phyloP scores from a whole-genome alignment of 1,140 invertebrate species.

The Lamellibrachia luymesi region DNA sequence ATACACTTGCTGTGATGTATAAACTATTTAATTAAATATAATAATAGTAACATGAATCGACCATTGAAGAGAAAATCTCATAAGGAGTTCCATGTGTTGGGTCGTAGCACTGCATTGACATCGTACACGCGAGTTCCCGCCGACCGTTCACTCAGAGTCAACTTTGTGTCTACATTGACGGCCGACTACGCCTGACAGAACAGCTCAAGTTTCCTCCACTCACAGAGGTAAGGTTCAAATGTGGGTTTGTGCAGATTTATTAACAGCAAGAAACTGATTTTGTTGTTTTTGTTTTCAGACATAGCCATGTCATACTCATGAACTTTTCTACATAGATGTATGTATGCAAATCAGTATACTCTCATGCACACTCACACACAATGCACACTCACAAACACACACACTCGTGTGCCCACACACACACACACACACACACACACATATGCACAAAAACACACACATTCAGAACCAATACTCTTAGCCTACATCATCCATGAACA shows the following conservation, averaged over 20 bases:
- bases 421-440: background rate
- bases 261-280: background rate
- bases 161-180: conserved; percentile 66
- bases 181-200: conserved; percentile 60
- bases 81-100: conserved; percentile 6
- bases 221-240: conserved; percentile 58
- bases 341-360: background rate
- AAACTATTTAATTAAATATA: background rate
- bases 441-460: background rate
- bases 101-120: conserved; percentile 62
- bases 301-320: background rate
- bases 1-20: background rate
- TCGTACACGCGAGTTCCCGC: conserved; percentile 63
- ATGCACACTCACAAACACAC: background rate
- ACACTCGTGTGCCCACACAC: background rate
- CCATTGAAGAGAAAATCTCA: background rate
- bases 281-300: background rate
- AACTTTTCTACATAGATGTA: background rate
- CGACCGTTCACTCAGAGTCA: conserved; percentile 67
- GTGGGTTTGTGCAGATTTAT: background rate
- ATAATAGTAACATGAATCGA: background rate
- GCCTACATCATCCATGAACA: no score
- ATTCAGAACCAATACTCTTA: background rate
- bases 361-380: background rate
- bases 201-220: conserved; percentile 65